Conservation (phyloP, 92 coral and sea anemone species). For the Paramuricea clavata region DNA sequence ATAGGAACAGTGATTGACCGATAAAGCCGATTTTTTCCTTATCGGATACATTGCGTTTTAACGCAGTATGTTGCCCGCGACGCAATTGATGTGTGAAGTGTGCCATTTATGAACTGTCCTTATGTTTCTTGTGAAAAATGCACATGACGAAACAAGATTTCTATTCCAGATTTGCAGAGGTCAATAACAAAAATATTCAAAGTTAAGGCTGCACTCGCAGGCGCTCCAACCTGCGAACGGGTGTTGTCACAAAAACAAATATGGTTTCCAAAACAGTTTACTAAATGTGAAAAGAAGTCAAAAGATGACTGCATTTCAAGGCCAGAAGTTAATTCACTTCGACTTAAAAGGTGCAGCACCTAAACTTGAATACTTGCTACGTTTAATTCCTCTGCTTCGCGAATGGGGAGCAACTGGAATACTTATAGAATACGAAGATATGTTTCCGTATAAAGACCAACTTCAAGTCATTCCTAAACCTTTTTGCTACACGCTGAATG, state of each 20-base stretch:
- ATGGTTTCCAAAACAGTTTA: neutral
- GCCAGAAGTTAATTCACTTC: constrained; percentile 87
- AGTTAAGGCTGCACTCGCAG: neutral
- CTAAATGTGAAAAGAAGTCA: neutral
- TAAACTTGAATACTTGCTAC: constrained; percentile 78
- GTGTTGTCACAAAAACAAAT: neutral
- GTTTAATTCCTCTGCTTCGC: constrained; percentile 84
- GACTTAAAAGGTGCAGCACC: constrained; percentile 99
- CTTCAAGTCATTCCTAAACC: constrained; percentile 73
- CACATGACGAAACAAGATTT: too few species aligned
- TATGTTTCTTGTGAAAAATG: too few species aligned
- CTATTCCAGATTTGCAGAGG: too few species aligned
- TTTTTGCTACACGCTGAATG: constrained; percentile 74
- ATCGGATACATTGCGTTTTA: too few species aligned
- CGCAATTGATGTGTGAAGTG: too few species aligned
- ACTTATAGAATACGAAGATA: constrained; percentile 92
- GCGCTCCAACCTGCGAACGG: neutral
- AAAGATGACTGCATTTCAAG: constrained; percentile 64
- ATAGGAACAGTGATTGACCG: too few species aligned
- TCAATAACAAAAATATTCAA: too few species aligned
- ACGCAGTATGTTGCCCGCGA: too few species aligned
- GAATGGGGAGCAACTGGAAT: constrained; percentile 98
- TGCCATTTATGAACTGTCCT: too few species aligned
- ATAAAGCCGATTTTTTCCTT: too few species aligned
- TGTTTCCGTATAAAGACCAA: constrained; percentile 82